These are phyloP conservation scores for Lithophane socia DNA, from an alignment of 2,888 invertebrate genomes.

Conservation along the genomic window DNA sequence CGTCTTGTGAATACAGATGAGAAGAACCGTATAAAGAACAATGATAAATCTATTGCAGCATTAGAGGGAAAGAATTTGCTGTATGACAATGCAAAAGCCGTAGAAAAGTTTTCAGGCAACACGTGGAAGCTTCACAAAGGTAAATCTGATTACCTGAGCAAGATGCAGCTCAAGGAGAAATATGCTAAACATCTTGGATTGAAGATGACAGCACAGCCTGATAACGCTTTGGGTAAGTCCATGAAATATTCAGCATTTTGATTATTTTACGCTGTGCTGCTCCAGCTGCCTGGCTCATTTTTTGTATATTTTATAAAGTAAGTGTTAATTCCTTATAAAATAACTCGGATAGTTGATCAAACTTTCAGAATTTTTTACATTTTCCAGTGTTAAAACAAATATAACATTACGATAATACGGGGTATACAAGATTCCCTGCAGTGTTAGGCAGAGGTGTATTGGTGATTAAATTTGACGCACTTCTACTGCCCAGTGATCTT, in stretches of 20 bases:
- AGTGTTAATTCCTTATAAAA: neutral
- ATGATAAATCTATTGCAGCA: slow-evolving; percentile 86
- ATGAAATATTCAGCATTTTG: neutral
- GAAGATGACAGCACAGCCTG: slow-evolving; percentile 73
- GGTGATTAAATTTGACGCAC: neutral
- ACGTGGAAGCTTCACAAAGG: slow-evolving; percentile 81
- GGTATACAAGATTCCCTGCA: neutral
- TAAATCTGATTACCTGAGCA: slow-evolving; percentile 75
- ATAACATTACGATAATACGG: neutral
- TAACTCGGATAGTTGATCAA: neutral
- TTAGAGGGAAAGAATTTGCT: slow-evolving; percentile 84
- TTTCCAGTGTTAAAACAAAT: neutral
- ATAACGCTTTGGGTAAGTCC: slow-evolving; percentile 66
- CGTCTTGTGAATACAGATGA: slow-evolving; percentile 79
- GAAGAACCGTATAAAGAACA: slow-evolving; percentile 83
- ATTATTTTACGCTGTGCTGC: slow-evolving; percentile 1
- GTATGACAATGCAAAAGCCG: slow-evolving; percentile 75
- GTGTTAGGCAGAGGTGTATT: neutral
- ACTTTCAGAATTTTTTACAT: neutral
- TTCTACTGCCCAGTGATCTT: neutral
- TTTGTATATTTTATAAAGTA: neutral
- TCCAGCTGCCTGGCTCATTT: neutral
- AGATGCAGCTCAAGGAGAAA: slow-evolving; percentile 81
- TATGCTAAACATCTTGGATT: slow-evolving; percentile 79
- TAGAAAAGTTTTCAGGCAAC: slow-evolving; percentile 77